Evolutionary conservation across 2,797 vertebrate species (phyloP), one percentile per base, ranked within the genome.

Genomic region (Manis pentadactyla): DNA sequence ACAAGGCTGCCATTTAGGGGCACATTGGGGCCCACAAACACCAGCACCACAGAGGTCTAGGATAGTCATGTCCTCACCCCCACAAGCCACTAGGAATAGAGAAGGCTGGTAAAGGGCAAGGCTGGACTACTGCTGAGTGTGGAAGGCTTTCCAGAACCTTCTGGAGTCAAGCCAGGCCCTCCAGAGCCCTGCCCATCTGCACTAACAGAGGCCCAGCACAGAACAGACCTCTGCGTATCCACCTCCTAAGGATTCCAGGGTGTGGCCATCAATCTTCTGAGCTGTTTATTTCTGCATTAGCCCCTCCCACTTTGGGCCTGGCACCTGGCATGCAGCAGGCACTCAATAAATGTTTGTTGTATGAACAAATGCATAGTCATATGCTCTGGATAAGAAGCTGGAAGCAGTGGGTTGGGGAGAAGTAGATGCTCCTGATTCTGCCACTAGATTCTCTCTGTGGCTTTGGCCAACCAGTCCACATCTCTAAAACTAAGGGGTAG

Each of bases 101-200:
- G 46, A 75, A 85, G 34, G 6, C 85, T 78, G 69, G 46, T 77
- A 77, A 53, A 34, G 31, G 19, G 19, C 23, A 23, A 34, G 25
- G n/a, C 49, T 53, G 74, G 69, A 59, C 59, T 55, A 59, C 59
- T 55, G 29, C 64, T 79, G 42, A 37, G 51, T 69, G 18, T 51
- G 8, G 23, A 77, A 63, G 42, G 34, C 59, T 93, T 94, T 91
- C 82, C 34, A 61, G 66, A 91, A 91, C 25, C 42, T 93, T 84
- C 69, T 57, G 8, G 51, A 63, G 34, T 87, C 53, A 51, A 68
- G 37, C 63, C 63, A 87, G 82, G 21, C 64, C 55, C 49, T 29
- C 25, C 17, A 25, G 64, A 87, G 31, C 21, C 75, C 84, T n/a
- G 64, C 42, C 11, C n/a, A 2, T 87, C 68, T 78, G 29, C 49